Evolutionary conservation across 2,113 vertebrate species (phyloP), one percentile per base, ranked within the genome.

Genomic region (Cochlearius cochlearius): DNA sequence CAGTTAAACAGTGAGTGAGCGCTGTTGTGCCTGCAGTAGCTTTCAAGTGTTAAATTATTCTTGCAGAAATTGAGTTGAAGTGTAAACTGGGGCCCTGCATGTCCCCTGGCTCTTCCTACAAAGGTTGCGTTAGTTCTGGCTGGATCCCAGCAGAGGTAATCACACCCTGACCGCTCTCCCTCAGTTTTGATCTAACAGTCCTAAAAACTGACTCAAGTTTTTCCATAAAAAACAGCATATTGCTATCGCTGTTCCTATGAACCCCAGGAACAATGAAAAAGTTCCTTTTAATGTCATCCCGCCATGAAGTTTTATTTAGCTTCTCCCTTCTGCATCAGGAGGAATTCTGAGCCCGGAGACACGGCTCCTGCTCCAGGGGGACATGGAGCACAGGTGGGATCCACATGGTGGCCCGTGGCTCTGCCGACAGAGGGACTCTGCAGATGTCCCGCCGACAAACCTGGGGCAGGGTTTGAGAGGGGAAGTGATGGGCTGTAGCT

Each of bases 11-110:
- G 73, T 0, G 1, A 55, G 22, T 63, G 55, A 86, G 64, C 19
- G 2, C 38, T 34, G 0, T 29, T 80, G 50, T 82, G 59, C 38
- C 38, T 93, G 34, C 13, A 4, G 34, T 56, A 84, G 50, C 47
- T 71, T 86, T 83, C 73, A 80, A 56, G 34, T 92, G 25, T 83
- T 59, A 74, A 78, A 90, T 81, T 60, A 53, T 85, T 91, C 83
- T 79, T 91, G 27, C 60, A 93, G 76, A 81, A 84, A 56, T 32
- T 41, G 59, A 91, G 26, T 41, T 74, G 27, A 72, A 88, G 41
- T 58, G 27, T 76, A 59, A 87, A 67, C 47, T 76, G 9, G 26
- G 52, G 29, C 29, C 47, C 52, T 58, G 22, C 59, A 39, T 1
- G 12, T 92, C 75, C n/a, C 64, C 49, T 63, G 2, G 0, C 43